Evolutionary conservation across 2,797 vertebrate species (phyloP).

Genomic region (Geotria australis): DNA sequence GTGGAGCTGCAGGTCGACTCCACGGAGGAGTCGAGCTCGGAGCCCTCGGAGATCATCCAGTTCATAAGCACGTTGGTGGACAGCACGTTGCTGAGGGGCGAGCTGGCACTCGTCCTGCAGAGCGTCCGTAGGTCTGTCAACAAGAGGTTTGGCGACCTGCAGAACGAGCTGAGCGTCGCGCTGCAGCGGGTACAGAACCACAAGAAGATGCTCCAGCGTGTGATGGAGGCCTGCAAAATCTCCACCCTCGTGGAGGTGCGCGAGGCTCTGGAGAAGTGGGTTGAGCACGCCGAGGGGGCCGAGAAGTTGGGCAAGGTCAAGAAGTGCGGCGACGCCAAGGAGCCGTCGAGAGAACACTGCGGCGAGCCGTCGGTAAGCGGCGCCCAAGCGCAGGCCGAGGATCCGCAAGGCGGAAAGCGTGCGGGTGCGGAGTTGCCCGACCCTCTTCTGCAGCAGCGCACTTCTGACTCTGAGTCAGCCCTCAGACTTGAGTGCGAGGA

Average conservation of each 20-base stretch:
- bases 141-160: slow-evolving; percentile 25
- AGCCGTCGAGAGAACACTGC: no score
- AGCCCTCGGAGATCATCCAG: slow-evolving; percentile 3
- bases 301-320: no score
- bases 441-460: no score
- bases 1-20: slow-evolving; percentile 5
- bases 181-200: slow-evolving; percentile 30
- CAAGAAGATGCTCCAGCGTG: slow-evolving; percentile 23
- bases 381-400: no score
- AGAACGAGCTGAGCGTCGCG: slow-evolving; percentile 33
- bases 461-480: no score
- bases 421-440: no score
- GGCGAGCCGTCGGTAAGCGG: no score
- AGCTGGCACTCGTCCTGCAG: slow-evolving; percentile 38
- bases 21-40: slow-evolving; percentile 5
- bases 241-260: slow-evolving; percentile 31
- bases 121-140: slow-evolving; percentile 39
- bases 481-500: no score
- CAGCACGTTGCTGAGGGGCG: slow-evolving; percentile 28
- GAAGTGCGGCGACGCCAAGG: no score
- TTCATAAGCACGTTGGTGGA: slow-evolving; percentile 9
- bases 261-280: slow-evolving; percentile 20
- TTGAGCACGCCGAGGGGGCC: slow-evolving; percentile 3
- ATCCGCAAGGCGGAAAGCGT: no score
- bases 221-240: slow-evolving; percentile 24